Percentiles rank a stretch among this genome's conserved stretches.
Conservation (phyloP, 2,113 vertebrate genomes). For the Sapayoa aenigma region DNA sequence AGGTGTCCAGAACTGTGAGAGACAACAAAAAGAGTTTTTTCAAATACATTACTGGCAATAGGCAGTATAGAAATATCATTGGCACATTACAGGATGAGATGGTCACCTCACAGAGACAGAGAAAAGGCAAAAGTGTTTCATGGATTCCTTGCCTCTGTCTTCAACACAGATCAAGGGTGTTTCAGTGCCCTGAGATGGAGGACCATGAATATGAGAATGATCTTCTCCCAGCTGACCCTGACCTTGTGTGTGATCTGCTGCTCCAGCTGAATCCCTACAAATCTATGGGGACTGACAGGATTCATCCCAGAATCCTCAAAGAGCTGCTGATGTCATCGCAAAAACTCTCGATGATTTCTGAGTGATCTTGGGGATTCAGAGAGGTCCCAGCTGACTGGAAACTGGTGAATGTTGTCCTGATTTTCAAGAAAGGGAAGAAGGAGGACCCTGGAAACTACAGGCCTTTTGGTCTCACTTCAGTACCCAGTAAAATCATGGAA, state of each 20-base stretch:
- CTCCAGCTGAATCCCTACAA: background rate
- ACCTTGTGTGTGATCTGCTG: background rate
- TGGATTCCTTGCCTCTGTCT: background rate
- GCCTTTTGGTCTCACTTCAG: too few relatives aligned
- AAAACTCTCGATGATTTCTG: too few relatives aligned
- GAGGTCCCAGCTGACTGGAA: too few relatives aligned
- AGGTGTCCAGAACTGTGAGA: background rate
- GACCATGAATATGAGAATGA: background rate
- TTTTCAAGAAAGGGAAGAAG: too few relatives aligned
- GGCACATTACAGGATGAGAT: background rate
- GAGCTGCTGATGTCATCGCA: too few relatives aligned
- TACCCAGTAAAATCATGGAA: too few relatives aligned
- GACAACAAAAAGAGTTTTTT: background rate
- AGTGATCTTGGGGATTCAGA: too few relatives aligned
- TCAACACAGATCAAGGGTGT: background rate
- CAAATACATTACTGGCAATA: background rate
- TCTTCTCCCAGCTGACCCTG: accelerated
- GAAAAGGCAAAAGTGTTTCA: background rate
- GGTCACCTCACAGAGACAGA: background rate
- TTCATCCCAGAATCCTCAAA: too few relatives aligned
- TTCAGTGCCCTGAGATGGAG: background rate
- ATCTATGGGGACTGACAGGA: background rate
- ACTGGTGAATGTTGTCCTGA: too few relatives aligned
- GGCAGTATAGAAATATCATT: background rate
- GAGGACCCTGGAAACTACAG: too few relatives aligned